These are phyloP conservation scores for Volucella bombylans DNA, from an alignment of 2,888 invertebrate genomes.

Conservation along the genomic window DNA sequence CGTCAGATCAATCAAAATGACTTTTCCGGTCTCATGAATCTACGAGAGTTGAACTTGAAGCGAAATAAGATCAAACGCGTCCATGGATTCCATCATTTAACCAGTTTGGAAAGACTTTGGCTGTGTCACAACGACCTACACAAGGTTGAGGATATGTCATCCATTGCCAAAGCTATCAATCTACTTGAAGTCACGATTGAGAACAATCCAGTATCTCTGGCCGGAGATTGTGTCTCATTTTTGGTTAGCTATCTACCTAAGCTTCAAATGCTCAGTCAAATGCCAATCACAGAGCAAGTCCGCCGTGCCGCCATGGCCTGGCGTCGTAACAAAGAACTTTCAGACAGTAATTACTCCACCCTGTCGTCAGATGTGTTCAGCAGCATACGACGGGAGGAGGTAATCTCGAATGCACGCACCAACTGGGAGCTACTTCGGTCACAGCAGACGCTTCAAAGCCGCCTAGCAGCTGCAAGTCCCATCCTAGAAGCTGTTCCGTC, in stretches of 20 bases:
- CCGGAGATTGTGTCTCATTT: constrained; percentile 92
- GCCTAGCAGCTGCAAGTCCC: constrained; percentile 17
- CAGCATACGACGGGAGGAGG: constrained; percentile 88
- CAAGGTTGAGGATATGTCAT: constrained; percentile 92
- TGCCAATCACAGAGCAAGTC: constrained; percentile 91
- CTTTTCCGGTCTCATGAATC: constrained; percentile 88
- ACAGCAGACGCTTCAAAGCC: constrained; percentile 82
- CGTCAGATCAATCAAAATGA: constrained; percentile 89
- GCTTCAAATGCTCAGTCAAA: constrained; percentile 88
- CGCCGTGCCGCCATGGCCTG: constrained; percentile 90
- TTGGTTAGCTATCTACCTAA: constrained; percentile 91
- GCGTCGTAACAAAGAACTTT: constrained; percentile 89
- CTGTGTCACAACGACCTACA: constrained; percentile 84
- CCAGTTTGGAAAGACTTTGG: constrained; percentile 86
- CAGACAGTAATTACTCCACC: constrained; percentile 83
- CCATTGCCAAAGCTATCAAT: constrained; percentile 89
- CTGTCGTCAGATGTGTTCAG: constrained; percentile 83
- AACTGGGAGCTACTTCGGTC: constrained; percentile 92
- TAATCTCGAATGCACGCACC: constrained; percentile 92
- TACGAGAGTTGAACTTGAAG: constrained; percentile 94
- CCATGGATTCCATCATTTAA: constrained; percentile 91
- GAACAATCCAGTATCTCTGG: constrained; percentile 91
- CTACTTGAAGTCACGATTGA: constrained; percentile 93
- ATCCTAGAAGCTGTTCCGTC: constrained; percentile 13
- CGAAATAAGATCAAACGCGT: constrained; percentile 92